Conservation (phyloP, 2,113 vertebrate genomes). For the Andinoacara biseriatus region DNA sequence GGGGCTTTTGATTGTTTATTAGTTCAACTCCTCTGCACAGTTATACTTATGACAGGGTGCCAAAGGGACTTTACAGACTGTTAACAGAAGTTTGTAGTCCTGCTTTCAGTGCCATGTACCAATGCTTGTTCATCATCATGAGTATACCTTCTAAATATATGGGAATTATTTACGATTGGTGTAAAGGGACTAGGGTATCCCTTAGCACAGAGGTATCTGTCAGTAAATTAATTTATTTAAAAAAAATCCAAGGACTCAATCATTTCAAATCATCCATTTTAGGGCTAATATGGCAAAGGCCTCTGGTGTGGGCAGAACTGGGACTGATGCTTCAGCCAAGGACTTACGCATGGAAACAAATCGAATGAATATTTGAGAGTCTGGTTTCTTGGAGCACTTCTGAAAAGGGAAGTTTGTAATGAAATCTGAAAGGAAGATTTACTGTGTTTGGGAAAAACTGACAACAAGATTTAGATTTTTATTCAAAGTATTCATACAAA, state of each 20-base stretch:
- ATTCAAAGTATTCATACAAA: conserved; percentile 32
- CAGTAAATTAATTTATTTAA: neutral
- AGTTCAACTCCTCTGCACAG: conserved; percentile 17
- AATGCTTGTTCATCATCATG: neutral
- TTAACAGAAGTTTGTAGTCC: conserved; percentile 1
- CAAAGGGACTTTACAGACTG: conserved; percentile 6
- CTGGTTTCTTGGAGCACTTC: conserved; percentile 41
- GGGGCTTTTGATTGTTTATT: conserved; percentile 29
- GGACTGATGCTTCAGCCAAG: conserved; percentile 16
- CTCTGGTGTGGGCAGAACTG: neutral
- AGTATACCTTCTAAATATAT: neutral
- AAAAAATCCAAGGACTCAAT: conserved; percentile 4
- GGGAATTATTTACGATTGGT: conserved; percentile 1
- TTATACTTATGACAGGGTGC: neutral
- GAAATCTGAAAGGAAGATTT: conserved; percentile 31
- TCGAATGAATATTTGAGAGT: conserved; percentile 2
- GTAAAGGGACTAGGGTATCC: conserved; percentile 1
- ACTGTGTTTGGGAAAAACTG: conserved; percentile 29
- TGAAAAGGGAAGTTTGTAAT: conserved; percentile 22
- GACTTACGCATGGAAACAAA: conserved; percentile 45
- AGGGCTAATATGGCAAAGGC: neutral
- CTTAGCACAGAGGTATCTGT: conserved; percentile 3
- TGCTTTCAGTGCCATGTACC: conserved; percentile 19
- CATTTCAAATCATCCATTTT: conserved; percentile 18
- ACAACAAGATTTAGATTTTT: conserved; percentile 18